Conservation (phyloP, 2,888 invertebrate species). For the Aricia artaxerxes region DNA sequence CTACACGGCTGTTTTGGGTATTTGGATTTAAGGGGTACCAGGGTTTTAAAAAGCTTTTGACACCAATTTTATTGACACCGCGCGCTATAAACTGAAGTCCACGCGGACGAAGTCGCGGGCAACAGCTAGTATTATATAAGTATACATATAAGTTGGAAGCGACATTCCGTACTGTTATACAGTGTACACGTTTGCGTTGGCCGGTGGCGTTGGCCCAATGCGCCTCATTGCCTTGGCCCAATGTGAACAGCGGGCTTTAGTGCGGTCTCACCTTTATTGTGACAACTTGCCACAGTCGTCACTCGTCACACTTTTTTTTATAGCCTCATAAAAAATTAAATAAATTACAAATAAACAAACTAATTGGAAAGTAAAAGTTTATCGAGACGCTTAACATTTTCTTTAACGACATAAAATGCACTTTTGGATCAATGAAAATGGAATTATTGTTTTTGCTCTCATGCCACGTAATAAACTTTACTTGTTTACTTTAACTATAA, state of each 20-base stretch:
- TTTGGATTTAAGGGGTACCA: no score
- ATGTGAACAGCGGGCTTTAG: background rate
- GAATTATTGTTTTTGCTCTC: background rate
- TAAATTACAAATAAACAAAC: constrained; percentile 23
- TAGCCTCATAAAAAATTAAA: constrained; percentile 21
- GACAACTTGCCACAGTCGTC: constrained; percentile 11
- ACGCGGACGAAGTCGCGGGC: no score
- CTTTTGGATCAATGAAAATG: background rate
- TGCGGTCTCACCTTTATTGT: constrained; percentile 8
- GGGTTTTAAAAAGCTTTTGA: no score
- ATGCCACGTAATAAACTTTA: background rate
- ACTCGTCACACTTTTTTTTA: constrained; percentile 24
- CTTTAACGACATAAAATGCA: constrained; percentile 17
- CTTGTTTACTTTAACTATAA: background rate
- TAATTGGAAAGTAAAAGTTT: constrained; percentile 22
- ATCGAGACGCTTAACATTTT: background rate
- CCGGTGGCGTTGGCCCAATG: no score
- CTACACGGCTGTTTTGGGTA: no score
- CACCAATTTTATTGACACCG: no score
- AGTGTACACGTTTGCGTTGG: no score
- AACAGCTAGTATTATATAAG: no score
- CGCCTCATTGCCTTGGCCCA: no score
- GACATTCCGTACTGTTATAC: no score
- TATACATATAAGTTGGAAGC: no score
- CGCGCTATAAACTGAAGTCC: no score